These are phyloP conservation scores for Adelphocoris suturalis DNA, from an alignment of 2,888 invertebrate species.

Conservation along the genomic window DNA sequence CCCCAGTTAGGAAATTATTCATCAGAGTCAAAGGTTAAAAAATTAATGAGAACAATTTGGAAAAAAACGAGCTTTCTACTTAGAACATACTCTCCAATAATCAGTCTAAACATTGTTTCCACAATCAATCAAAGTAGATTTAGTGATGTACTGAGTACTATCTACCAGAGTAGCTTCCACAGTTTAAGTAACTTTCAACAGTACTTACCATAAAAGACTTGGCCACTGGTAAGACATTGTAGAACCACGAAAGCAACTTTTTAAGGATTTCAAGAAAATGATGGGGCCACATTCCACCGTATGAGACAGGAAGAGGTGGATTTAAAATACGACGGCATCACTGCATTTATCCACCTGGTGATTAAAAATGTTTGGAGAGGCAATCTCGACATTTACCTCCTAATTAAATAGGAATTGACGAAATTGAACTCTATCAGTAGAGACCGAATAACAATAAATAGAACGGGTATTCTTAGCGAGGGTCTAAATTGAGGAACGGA, in stretches of 20 bases:
- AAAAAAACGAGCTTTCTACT: no score
- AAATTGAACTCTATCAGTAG: not conserved
- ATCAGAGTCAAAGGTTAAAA: no score
- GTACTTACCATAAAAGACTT: constrained; percentile 75
- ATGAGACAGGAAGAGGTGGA: not conserved
- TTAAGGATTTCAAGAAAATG: constrained; percentile 43
- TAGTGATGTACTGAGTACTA: no score
- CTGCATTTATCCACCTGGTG: not conserved
- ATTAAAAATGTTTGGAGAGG: no score
- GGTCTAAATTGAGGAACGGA: not conserved
- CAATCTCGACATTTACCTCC: no score
- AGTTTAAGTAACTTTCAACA: no score
- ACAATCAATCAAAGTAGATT: no score
- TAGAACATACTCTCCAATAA: no score
- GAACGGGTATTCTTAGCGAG: not conserved
- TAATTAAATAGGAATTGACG: not conserved
- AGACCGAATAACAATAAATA: not conserved
- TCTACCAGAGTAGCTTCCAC: no score
- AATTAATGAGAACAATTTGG: no score
- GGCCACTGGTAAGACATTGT: not conserved
- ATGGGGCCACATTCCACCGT: not conserved
- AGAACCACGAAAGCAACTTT: constrained; percentile 20
- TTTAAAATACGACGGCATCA: not conserved
- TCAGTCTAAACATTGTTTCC: no score
- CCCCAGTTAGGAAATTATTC: no score